Conservation (phyloP, 2,113 vertebrate genomes). For the Prietella phreatophila region DNA sequence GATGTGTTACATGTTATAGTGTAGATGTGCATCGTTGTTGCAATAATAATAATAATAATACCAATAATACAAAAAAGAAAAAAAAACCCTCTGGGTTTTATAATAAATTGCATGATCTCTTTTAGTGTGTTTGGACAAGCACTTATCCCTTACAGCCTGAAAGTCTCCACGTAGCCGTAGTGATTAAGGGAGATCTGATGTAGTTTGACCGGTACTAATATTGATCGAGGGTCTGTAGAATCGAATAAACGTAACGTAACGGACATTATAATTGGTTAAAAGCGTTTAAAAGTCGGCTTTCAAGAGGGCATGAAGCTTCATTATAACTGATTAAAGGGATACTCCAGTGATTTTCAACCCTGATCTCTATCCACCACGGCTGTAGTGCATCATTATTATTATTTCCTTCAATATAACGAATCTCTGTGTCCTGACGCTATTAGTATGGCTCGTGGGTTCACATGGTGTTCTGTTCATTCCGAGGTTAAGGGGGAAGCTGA, state of each 20-base stretch:
- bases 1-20: not conserved
- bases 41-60: too few species aligned
- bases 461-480: not conserved
- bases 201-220: not conserved
- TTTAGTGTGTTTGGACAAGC: constrained; percentile 23
- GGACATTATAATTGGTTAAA: not conserved
- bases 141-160: not conserved
- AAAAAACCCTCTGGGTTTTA: not conserved
- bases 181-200: not conserved
- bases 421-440: not conserved
- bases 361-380: not conserved
- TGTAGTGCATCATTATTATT: not conserved
- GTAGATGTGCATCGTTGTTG: not conserved
- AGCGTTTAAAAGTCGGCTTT: not conserved
- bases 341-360: not conserved
- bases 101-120: constrained; percentile 1
- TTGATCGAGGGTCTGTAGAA: not conserved
- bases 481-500: not conserved
- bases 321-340: not conserved
- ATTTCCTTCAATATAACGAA: not conserved
- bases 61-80: not conserved
- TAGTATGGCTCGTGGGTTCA: not conserved
- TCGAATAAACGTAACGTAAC: not conserved
- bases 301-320: not conserved
- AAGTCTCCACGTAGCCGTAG: constrained; percentile 9